Evolutionary conservation across 2,797 vertebrate genomes (phyloP), one percentile per base, ranked within the genome.

Genomic region (Orestias chungarensis): DNA sequence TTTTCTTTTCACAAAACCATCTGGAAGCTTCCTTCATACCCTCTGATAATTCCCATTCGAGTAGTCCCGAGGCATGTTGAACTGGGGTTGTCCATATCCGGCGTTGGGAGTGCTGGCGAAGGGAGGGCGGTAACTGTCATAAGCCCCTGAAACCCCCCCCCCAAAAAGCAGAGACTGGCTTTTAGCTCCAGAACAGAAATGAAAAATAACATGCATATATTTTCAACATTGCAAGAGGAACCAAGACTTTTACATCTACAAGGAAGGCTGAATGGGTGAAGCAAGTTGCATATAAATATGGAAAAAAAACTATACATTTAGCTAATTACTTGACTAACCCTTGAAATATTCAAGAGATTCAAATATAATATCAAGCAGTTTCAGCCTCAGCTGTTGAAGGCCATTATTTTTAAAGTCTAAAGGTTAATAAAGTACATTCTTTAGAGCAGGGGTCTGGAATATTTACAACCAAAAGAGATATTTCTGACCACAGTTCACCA

Each of bases 21-120:
- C 27, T 64, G 9, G 68, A 80, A n/a, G 46, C 25, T 68, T 71
- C n/a, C 42, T 29, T 59, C 85, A 91, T 96, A 99, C 97, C 95
- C 97, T 94, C 89, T 98, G 97, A 90, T 98, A 99, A 90, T 90
- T 94, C 67, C 91, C 91, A 86, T 96, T 98, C 42, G 97, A 96
- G 85, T 99, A 99, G 88, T 99, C 97, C 59, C 97, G 96, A 70
- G 97, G 94, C 86, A 97, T 94, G 90, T 73, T 97, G 88, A 98
- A 99, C 70, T 98, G 97, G 82, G 96, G 94, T 86, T 97, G 97
- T 76, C 96, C 95, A 75, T 99, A 99, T 78, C 96, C 96, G 79
- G 96, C 96, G 92, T 96, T 99, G 80, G 96, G 94, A 95, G 96
- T 94, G 93, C 96, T 98, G 88, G 96, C 91, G 82, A 99, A 99